Evolutionary conservation across 1,140 invertebrate genomes (phyloP).

Genomic region (Drosophila truncata): DNA sequence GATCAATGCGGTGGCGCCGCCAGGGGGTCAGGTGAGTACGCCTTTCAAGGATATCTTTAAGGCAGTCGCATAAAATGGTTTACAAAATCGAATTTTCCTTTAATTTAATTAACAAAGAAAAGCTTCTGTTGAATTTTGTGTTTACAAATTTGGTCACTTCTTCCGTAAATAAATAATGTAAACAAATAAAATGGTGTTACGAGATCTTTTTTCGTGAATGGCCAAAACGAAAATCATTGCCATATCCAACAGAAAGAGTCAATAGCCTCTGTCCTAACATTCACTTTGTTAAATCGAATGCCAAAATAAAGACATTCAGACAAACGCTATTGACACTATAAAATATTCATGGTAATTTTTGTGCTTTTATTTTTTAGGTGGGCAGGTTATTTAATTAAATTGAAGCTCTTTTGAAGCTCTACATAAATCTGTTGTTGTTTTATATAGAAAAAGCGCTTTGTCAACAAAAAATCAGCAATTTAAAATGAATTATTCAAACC

Average conservation of each 20-base stretch:
- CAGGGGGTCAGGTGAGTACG: slow-evolving; percentile 53
- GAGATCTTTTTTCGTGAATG: neutral
- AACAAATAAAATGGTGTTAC: slow-evolving; percentile 24
- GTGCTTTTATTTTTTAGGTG: slow-evolving; percentile 18
- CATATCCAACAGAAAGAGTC: slow-evolving; percentile 21
- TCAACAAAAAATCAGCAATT: neutral
- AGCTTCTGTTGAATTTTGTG: neutral
- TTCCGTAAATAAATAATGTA: slow-evolving; percentile 29
- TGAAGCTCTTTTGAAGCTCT: neutral
- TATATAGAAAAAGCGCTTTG: slow-evolving; percentile 2
- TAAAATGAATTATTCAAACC: slow-evolving; percentile 20
- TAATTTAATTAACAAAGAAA: slow-evolving; percentile 13
- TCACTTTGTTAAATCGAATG: slow-evolving; percentile 18
- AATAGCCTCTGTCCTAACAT: slow-evolving; percentile 25
- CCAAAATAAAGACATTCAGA: slow-evolving; percentile 3
- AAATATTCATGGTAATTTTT: slow-evolving; percentile 9
- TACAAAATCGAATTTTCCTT: neutral
- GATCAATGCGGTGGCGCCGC: slow-evolving; percentile 67
- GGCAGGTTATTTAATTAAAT: slow-evolving; percentile 1
- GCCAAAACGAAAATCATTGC: neutral
- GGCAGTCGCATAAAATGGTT: slow-evolving; percentile 7
- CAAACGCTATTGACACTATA: slow-evolving; percentile 1
- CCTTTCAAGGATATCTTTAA: neutral
- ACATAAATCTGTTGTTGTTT: slow-evolving; percentile 4
- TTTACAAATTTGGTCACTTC: slow-evolving; percentile 7